A percentile compares a stretch with the other conserved stretches of the same genome.
Evolutionary conservation across 2,113 vertebrate genomes (phyloP).

Genomic region (Tiliqua scincoides): DNA sequence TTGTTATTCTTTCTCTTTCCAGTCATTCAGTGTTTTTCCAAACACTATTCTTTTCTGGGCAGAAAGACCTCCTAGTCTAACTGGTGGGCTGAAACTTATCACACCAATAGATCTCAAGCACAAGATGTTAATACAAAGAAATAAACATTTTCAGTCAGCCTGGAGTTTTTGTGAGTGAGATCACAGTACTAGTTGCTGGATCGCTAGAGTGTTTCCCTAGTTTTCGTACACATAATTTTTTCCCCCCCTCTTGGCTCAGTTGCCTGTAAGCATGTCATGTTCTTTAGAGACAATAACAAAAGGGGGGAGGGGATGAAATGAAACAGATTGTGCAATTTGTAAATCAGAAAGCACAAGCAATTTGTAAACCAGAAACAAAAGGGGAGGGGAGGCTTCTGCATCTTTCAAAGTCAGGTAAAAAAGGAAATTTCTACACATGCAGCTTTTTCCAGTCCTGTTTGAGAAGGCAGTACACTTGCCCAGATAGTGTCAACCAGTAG

Average conservation of each 20-base stretch:
- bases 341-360: not conserved
- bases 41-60: conserved; percentile 3
- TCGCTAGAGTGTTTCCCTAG: conserved; percentile 35
- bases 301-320: not conserved
- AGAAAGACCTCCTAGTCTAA: not conserved
- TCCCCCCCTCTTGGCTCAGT: conserved; percentile 45
- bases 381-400: not conserved
- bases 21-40: conserved; percentile 16
- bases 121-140: conserved; percentile 27
- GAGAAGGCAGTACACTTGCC: no score
- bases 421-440: not conserved
- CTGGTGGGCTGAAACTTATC: conserved; percentile 29
- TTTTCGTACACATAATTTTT: conserved; percentile 8
- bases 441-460: no score
- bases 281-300: conserved; percentile 60
- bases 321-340: conserved; percentile 9
- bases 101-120: conserved; percentile 26
- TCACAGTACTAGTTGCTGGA: conserved; percentile 31
- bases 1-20: conserved; percentile 12
- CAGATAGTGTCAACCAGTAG: not conserved
- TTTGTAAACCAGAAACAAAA: not conserved
- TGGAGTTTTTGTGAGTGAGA: conserved; percentile 34
- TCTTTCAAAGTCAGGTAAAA: not conserved
- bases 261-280: conserved; percentile 55
- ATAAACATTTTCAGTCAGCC: not conserved